phyloP scores from a whole-genome alignment of 2,113 vertebrate genomes.

The Rhabdornis inornatus region DNA sequence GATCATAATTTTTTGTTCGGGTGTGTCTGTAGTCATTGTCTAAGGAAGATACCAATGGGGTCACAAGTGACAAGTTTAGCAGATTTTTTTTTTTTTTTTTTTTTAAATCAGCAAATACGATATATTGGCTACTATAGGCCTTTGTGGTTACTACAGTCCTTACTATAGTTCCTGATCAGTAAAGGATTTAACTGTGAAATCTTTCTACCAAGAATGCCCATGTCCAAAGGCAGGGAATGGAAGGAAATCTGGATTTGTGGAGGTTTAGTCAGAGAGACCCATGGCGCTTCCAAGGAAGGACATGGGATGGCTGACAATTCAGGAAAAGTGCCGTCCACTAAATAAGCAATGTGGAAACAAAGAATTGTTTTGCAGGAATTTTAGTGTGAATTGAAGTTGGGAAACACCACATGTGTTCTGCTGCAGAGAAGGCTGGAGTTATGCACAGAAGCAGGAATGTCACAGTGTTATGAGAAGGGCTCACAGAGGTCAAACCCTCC shows the following conservation, averaged over 20 bases:
- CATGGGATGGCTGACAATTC: background rate
- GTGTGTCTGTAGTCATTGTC: background rate
- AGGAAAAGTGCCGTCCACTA: background rate
- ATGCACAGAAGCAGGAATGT: background rate
- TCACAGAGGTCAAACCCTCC: conserved; percentile 66
- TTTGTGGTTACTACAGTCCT: background rate
- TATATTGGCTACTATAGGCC: background rate
- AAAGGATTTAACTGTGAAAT: background rate
- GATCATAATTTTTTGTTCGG: background rate
- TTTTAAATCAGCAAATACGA: background rate
- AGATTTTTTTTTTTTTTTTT: background rate
- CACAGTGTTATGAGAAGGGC: background rate
- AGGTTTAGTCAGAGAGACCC: background rate
- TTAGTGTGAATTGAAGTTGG: background rate
- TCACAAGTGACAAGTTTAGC: background rate
- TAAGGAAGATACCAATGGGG: background rate
- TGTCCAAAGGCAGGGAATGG: background rate
- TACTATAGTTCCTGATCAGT: background rate
- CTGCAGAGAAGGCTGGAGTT: background rate
- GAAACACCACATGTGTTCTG: fast-evolving
- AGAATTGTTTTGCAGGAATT: background rate
- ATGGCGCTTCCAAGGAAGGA: background rate
- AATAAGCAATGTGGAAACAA: background rate
- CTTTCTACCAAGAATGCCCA: fast-evolving
- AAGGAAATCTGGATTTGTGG: background rate